Evolutionary conservation across 2,797 vertebrate species (phyloP), one percentile per base, ranked within the genome.

Genomic region (Labeo calbasu): DNA sequence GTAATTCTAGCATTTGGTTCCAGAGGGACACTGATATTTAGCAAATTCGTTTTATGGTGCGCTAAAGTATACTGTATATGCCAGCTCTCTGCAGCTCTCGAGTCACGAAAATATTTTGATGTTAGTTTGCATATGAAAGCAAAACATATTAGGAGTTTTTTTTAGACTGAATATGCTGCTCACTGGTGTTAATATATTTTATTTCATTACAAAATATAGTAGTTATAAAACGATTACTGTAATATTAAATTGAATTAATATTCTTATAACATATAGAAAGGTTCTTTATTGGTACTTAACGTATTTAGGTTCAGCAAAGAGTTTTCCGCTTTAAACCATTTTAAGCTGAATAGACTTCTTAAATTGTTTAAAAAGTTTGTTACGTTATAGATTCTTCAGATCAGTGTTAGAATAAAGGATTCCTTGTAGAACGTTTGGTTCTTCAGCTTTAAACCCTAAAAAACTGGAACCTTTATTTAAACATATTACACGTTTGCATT

Each of bases 1-100:
- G 83, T 87, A 87, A 84, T 84, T 85, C 80, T 81, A 87, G 86
- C 86, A 86, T 89, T 83, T 81, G 79, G 76, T 87, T 82, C 82
- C 77, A 87, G 77, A 53, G 82, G 79, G 69, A 84, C 57, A 81
- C 19, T 75, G 77, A 86, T 86, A 71, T 89, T 86, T 78, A 76
- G 53, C 68, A 70, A 86, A 81, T 79, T 81, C 50, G 36, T 50
- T 85, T 89, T 85, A 85, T 83, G 81, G 72, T 68, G 57, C 21
- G n/a, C 66, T 78, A 51, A 79, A 63, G 69, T 46, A 82, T 82
- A 21, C 61, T 21, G 50, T 32, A 59, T 13, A 43, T 3, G 43
- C 40, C 43, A 59, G 73, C 36, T 69, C 73, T 59, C 32, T 51
- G 43, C 40, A 43, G 40, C 43, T 46, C 43, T 48, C n/a, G 48